Base-by-base conservation (phyloP, 2,113 vertebrate genomes). In the Gyps fulvus region DNA sequence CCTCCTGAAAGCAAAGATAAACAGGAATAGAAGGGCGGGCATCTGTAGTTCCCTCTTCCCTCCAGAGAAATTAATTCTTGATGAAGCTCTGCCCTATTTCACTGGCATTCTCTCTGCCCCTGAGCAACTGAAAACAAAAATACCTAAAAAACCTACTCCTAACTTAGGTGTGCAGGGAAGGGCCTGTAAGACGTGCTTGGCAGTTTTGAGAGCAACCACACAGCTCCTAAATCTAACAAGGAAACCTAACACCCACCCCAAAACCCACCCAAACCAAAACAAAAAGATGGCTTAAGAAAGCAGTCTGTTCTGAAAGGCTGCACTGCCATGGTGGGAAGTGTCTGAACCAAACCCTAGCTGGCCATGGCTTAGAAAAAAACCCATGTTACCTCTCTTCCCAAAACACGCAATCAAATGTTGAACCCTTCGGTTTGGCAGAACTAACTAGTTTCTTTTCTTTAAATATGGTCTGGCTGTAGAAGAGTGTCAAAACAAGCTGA, bases 1-100 rank as follows among this genome's bases (percentile, higher is more conserved):
- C 87, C 87, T 96, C 93, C 93, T 90, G 81, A 94, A 96, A 97
- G 90, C 93, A 91, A 94, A 96, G 93, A 78, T 96, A 96, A 97
- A 95, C 90, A 96, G 90, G 95, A 91, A 91, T 85, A 82, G 84
- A 90, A 93, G 78, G 78, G 87, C 74, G 72, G 89, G 73, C 52
- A 1, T 83, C 93, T 96, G 91, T 0, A 40, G 90, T 94, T 94
- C 91, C 69, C 43, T 94, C 36, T 83, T 87, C 70, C 43, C 87
- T 93, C 89, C 78, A 74, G 95, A 95, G 81, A 85, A 95, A 95
- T 91, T 69, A 1, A 14, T 85, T 91, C 84, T 67, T 8, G 8
- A 40, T 79, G 81, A 87, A 85, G 77, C 34, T 90, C 47, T 87
- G 61, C 58, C 84, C 57, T 69, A 4, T 96, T 93, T 79, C 34